Conservation (phyloP, 2,888 invertebrate species). For the Cataglyphis albicans region DNA sequence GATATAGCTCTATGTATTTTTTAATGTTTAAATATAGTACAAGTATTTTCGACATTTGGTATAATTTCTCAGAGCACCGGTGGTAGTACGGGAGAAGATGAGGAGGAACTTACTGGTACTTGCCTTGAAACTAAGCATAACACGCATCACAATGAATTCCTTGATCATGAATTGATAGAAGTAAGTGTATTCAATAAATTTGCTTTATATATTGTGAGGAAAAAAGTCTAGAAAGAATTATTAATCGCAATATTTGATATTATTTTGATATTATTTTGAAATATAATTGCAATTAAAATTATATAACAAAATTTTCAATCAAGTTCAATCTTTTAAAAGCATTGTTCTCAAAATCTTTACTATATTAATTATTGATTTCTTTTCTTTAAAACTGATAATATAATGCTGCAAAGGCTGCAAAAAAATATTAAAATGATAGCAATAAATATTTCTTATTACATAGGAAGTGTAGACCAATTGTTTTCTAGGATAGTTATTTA, state of each 20-base stretch:
- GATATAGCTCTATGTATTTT: conserved; percentile 15
- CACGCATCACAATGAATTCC: conserved; percentile 86
- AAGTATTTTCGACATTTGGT: conserved; percentile 64
- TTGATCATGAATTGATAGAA: conserved; percentile 83
- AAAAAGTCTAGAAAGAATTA: not conserved
- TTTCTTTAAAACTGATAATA: conserved; percentile 6
- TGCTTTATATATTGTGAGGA: not conserved
- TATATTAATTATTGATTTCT: not conserved
- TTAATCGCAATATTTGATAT: not conserved
- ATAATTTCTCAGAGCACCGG: conserved; percentile 87
- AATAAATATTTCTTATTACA: conserved; percentile 16
- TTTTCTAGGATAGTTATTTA: not conserved
- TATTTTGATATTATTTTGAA: not conserved
- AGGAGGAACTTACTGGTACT: conserved; percentile 85
- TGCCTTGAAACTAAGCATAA: conserved; percentile 86
- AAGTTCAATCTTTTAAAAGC: not conserved
- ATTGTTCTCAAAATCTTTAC: not conserved
- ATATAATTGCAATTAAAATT: conserved; percentile 7
- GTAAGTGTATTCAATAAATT: conserved; percentile 75
- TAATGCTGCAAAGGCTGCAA: not conserved
- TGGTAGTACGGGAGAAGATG: conserved; percentile 88
- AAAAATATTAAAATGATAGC: not conserved
- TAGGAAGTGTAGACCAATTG: not conserved
- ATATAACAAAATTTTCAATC: not conserved
- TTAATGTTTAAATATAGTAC: conserved; percentile 17